Evolutionary conservation across 2,888 invertebrate genomes (phyloP).

Genomic region (Caenorhabditis auriculariae): DNA sequence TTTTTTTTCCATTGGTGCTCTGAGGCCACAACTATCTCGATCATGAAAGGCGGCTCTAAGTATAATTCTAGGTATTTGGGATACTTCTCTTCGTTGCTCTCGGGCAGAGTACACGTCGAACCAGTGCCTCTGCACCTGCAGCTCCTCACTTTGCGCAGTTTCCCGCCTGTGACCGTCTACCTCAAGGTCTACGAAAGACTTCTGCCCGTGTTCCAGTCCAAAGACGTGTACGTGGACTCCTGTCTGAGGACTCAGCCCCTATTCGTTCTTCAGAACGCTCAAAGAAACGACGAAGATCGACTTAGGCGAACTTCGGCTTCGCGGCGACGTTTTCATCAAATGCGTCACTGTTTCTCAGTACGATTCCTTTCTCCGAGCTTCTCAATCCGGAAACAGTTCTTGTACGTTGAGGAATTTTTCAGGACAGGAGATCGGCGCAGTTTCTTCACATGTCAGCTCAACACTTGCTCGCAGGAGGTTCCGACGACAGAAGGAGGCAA

Average conservation of each 20-base stretch:
- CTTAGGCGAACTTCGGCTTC: slow-evolving; percentile 71
- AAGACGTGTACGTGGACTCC: slow-evolving; percentile 15
- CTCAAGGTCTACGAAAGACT: slow-evolving; percentile 82
- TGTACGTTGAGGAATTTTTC: no score
- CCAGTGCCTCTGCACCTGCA: slow-evolving; percentile 82
- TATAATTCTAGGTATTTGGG: slow-evolving; percentile 77
- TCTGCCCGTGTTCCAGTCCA: slow-evolving; percentile 82
- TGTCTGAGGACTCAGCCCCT: background rate
- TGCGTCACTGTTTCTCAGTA: slow-evolving; percentile 67
- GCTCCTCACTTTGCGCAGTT: slow-evolving; percentile 62
- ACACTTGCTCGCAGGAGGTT: slow-evolving; percentile 81
- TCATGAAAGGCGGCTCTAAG: background rate
- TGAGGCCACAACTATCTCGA: background rate
- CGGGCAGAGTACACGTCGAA: slow-evolving; percentile 85
- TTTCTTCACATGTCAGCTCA: slow-evolving; percentile 87
- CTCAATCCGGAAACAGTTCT: no score
- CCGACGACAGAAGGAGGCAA: slow-evolving; percentile 15
- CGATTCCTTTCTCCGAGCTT: slow-evolving; percentile 9
- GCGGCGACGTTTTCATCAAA: slow-evolving; percentile 87
- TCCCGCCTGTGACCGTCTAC: slow-evolving; percentile 65
- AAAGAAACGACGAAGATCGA: slow-evolving; percentile 36
- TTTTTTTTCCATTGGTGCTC: slow-evolving; percentile 8
- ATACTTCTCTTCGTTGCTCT: slow-evolving; percentile 85
- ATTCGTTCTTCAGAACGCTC: slow-evolving; percentile 16
- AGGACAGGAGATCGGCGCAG: no score